Evolutionary conservation across 2,888 invertebrate species (phyloP).

Genomic region (Elmis aenea): DNA sequence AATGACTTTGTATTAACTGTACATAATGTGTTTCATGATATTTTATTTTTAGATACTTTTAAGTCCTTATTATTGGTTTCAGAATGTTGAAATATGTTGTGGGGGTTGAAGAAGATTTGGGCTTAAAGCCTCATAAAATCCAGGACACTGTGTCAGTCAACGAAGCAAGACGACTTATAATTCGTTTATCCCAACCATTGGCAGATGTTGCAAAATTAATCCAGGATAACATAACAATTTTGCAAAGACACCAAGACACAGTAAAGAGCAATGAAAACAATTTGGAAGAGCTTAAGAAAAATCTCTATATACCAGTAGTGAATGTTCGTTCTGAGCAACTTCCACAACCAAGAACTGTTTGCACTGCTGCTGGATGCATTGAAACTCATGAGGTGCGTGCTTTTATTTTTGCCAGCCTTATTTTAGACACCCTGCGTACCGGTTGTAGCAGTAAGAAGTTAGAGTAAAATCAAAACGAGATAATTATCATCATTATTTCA

Average conservation of each 20-base stretch:
- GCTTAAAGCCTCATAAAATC: constrained; percentile 31
- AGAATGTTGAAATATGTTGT: constrained; percentile 34
- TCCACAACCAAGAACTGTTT: constrained; percentile 33
- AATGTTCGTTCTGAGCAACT: constrained; percentile 27
- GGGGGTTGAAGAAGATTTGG: constrained; percentile 23
- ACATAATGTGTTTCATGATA: no score
- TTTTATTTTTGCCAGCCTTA: neutral
- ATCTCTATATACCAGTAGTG: constrained; percentile 34
- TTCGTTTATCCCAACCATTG: constrained; percentile 32
- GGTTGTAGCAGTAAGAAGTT: no score
- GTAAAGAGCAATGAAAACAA: constrained; percentile 26
- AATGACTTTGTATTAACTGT: no score
- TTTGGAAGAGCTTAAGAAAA: constrained; percentile 28
- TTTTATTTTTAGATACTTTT: no score
- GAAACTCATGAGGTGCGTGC: neutral
- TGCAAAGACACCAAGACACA: constrained; percentile 26
- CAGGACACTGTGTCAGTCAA: constrained; percentile 32
- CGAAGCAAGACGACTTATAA: constrained; percentile 32
- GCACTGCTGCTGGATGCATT: constrained; percentile 27
- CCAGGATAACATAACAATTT: constrained; percentile 30
- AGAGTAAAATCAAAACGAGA: no score
- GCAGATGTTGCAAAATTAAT: constrained; percentile 35
- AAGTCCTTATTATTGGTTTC: constrained; percentile 16
- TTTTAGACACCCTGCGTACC: no score
- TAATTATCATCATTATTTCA: no score